Evolutionary conservation across 2,888 invertebrate species (phyloP), one percentile per base, ranked within the genome.

Genomic region (Yponomeuta sedellus): DNA sequence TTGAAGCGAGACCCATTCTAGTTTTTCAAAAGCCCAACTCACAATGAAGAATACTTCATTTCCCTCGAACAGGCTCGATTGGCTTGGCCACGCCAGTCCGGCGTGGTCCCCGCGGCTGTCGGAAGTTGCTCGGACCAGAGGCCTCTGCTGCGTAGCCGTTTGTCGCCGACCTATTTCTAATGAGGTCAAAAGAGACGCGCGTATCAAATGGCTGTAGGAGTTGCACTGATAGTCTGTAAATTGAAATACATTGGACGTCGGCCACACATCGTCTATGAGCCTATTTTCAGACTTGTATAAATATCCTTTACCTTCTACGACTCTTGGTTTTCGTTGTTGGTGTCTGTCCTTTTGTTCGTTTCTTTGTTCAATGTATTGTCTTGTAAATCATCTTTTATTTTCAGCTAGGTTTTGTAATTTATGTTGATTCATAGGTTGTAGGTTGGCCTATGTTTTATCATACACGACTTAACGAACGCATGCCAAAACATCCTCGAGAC

Each of bases 111-210:
- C 40, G 44, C 44, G 2, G 19, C 12, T 20, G 20, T 11, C 59
- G 12, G 59, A 59, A 59, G 59, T 10, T 10, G 25, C 40, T 12
- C 28, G 11, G 19, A 59, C 44, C 4, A 63, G 20, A 22, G 63
- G 44, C 44, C 63, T 44, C 22, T 12, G 11, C 56, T 56, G n/a
- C n/a, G 58, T 22, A 39, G 65, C 19, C 40, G 58, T 39, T 58
- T 34, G 58, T 12, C 19, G 59, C 10, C 40, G 65, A 59, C 65
- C 65, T 59, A 65, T 65, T 59, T 65, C 74, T 71, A 86, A 83
- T 78, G 82, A 79, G 86, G 86, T 84, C 83, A 80, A 78, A 78
- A 74, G 77, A 76, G 77, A 74, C 76, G 78, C 77, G 77, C 71
- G 67, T 74, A 73, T 72, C 74, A 72, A 71, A 70, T 73, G 73